Base-by-base conservation (phyloP, 1,140 invertebrate species). In the Caerostris darwini region DNA sequence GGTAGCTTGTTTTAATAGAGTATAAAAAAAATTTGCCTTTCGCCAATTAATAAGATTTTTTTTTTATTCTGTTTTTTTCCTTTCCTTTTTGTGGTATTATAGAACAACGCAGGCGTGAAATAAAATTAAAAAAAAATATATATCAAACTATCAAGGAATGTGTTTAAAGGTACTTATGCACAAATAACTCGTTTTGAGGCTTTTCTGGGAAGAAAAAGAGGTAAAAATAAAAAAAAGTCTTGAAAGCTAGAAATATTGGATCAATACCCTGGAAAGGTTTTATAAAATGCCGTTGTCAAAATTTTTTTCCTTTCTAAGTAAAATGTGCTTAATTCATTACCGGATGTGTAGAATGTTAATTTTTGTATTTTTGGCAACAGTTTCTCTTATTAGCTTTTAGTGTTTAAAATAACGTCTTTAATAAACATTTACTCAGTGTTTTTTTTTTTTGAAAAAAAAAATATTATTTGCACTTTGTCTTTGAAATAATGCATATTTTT, bases 1-100 rank as follows among this genome's bases (percentile, higher is more conserved):
- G 7, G 17, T n/a, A 83, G 12, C 82, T 82, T 83, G 82, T 56
- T 83, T 83, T 57, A 83, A 83, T 57, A 58, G 5, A n/a, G 82
- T 56, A 83, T 57, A 83, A 58, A 83, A 57, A 83, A 57, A 57
- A n/a, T n/a, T n/a, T n/a, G 19, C 54, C 57, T 83, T 83, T 17
- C 54, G 8, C 17, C 54, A 83, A 83, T 83, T 83, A 58, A 56
- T 83, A 83, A 57, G 54, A 10, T n/a, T 56, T 57, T n/a, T 19
- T 83, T 83, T n/a, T n/a, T n/a, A n/a, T n/a, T n/a, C n/a, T n/a
- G n/a, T n/a, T n/a, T n/a, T n/a, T n/a, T n/a, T n/a, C n/a, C n/a
- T n/a, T 6, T 57, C n/a, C n/a, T 83, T 12, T 53, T 77, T 77
- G 71, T 19, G 71, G 71, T 77, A 19, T 57, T 57, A 56, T 57